Evolutionary conservation across 2,888 invertebrate genomes (phyloP).

Genomic region (Spodoptera picta): DNA sequence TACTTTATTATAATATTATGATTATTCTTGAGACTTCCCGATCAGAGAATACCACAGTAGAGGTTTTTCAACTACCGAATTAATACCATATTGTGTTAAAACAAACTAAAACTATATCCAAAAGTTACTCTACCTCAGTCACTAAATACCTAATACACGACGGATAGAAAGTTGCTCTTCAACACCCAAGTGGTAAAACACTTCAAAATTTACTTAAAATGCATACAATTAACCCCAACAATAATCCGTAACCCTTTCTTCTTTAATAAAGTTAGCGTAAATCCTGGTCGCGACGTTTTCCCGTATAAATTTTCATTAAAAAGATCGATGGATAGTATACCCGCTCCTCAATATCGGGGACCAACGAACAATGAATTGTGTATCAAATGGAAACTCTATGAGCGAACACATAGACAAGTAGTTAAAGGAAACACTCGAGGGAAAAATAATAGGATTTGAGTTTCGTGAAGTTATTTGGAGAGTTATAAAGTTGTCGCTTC

Average conservation of each 20-base stretch:
- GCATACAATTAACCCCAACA: constrained; percentile 17
- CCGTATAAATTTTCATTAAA: constrained; percentile 55
- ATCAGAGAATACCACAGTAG: too few relatives aligned
- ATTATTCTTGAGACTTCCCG: too few relatives aligned
- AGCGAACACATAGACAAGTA: constrained; percentile 33
- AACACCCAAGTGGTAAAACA: too few relatives aligned
- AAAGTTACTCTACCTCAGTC: too few relatives aligned
- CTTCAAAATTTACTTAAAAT: not conserved
- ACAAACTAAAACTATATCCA: too few relatives aligned
- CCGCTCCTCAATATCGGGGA: constrained; percentile 37
- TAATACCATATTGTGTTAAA: too few relatives aligned
- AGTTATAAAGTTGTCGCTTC: not conserved
- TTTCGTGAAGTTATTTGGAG: not conserved
- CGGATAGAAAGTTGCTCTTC: too few relatives aligned
- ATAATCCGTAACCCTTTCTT: constrained; percentile 5
- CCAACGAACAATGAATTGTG: constrained; percentile 50
- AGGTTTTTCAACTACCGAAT: too few relatives aligned
- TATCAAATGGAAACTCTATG: constrained; percentile 42
- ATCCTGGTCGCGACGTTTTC: constrained; percentile 25
- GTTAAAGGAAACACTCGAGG: constrained; percentile 5
- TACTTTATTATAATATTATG: too few relatives aligned
- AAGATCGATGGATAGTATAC: constrained; percentile 44
- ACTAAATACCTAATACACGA: too few relatives aligned
- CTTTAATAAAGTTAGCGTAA: constrained; percentile 25
- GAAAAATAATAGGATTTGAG: constrained; percentile 17